These are phyloP conservation scores for Mustelus asterias DNA, from an alignment of 2,113 vertebrate genomes.

Conservation along the genomic window DNA sequence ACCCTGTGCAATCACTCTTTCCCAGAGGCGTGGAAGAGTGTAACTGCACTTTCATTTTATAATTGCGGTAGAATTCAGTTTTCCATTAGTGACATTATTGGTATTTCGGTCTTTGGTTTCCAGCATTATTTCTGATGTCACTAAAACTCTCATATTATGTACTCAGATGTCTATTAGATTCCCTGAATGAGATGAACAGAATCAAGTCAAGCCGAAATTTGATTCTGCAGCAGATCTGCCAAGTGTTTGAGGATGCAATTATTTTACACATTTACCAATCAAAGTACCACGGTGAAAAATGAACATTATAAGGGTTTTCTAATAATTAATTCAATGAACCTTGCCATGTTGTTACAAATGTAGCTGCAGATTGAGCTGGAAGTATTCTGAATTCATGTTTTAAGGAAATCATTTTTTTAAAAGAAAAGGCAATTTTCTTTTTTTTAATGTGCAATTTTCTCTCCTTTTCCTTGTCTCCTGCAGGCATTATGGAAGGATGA, in stretches of 20 bases:
- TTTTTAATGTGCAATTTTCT: background rate
- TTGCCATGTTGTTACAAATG: background rate
- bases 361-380: background rate
- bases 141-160: slow-evolving; percentile 7
- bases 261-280: slow-evolving; percentile 9
- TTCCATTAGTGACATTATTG: slow-evolving; percentile 35
- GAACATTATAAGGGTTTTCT: background rate
- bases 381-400: background rate
- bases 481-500: background rate
- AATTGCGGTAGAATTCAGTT: slow-evolving; percentile 21
- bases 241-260: slow-evolving; percentile 5
- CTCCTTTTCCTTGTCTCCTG: background rate
- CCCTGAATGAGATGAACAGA: background rate
- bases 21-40: background rate
- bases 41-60: slow-evolving; percentile 8
- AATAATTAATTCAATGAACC: background rate
- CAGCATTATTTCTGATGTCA: slow-evolving; percentile 30
- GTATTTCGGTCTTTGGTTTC: slow-evolving; percentile 27
- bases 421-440: background rate
- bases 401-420: background rate
- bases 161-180: slow-evolving; percentile 18
- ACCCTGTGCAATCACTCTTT: slow-evolving; percentile 24
- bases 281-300: background rate
- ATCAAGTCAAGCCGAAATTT: slow-evolving; percentile 13
- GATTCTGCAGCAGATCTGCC: background rate